Base-by-base conservation (phyloP, 2,797 vertebrate species). In the Heliangelus exortis region DNA sequence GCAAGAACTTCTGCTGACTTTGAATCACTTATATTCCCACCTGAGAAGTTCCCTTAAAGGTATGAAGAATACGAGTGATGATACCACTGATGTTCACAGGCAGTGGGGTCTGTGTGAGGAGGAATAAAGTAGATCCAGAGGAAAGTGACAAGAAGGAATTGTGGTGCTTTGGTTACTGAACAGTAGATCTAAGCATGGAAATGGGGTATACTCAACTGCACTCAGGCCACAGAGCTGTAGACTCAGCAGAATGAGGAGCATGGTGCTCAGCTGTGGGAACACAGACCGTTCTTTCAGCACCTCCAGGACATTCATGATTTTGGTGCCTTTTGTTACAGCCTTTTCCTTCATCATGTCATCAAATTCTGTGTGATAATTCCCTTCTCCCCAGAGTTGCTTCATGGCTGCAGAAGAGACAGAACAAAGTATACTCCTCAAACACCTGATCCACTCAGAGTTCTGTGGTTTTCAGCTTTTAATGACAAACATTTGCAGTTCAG, bases 211-310 rank as follows among this genome's bases (percentile, higher is more conserved):
- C 92, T 98, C 98, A 97, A 99, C 98, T 68, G 98, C 98, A 96
- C 98, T 98, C 34, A 99, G 98, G 10, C 99, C 99, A 57, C 98
- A 99, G 83, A 99, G 98, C 96, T 99, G 98, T 97, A 99, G 98
- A 72, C 98, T 98, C 20, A 98, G 98, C 96, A 98, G 96, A 87
- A 99, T 96, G 65, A 99, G 75, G 31, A 98, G 95, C 72, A 98
- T 93, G 36, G 97, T 97, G 34, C 96, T 88, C 93, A 99, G 97
- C 93, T 99, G 99, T 53, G 98, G 98, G 94, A 98, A 97, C 66
- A 99, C 92, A 0, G 97, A 96, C n/a, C 77, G 97, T 57, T 99
- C 98, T 39, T 54, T 78, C 43, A 99, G 96, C 63, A 99, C 97
- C 66, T 99, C 98, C 96, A 98, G 98, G 2, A 98, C 98, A 16